Base-by-base conservation (phyloP, 2,888 invertebrate genomes). In the Tetranychus truncatus region DNA sequence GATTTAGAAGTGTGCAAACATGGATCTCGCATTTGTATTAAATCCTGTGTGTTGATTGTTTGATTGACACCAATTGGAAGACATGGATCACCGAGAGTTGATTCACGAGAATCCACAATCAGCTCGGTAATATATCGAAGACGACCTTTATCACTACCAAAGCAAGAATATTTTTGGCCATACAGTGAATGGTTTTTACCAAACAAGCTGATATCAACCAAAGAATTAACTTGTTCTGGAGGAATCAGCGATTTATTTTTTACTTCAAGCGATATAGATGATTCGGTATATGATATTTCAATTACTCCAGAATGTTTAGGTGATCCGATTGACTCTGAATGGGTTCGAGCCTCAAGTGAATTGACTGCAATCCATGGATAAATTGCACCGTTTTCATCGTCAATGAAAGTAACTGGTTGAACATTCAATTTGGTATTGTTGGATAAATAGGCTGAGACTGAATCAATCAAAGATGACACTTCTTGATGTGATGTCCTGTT, bases 361-460 rank as follows among this genome's bases (percentile, higher is more conserved):
- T 69, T 69, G 21, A 20, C 69, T 11, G 69, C 69, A 24, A 69
- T 69, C 69, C 69, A 69, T 69, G 69, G 21, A 21, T 20, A 69
- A 11, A 24, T 21, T 7, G 69, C n/a, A 9, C 34, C 69, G 20
- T 11, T 11, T 5, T 20, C 20, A 69, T 69, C 69, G 34, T 24
- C 20, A 9, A 69, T 24, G 6, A 69, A 11, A 1, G n/a, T 11
- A 24, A 69, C 69, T 18, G 69, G 34, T 69, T 24, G 69, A 69
- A 69, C 69, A 69, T 69, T 69, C 11, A 69, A 69, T 11, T 20
- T 20, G 18, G 69, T 24, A 20, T n/a, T 21, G 21, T 69, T 69
- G 5, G 20, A 11, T 24, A 69, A 24, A 69, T 24, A 24, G 11
- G 18, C 34, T 11, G 21, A 5, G 5, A 21, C n/a, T 20, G 69